Evolutionary conservation across 30 jellyfish, hydroid and myxozoan species (phyloP).

Genomic region (Turritopsis dohrnii): DNA sequence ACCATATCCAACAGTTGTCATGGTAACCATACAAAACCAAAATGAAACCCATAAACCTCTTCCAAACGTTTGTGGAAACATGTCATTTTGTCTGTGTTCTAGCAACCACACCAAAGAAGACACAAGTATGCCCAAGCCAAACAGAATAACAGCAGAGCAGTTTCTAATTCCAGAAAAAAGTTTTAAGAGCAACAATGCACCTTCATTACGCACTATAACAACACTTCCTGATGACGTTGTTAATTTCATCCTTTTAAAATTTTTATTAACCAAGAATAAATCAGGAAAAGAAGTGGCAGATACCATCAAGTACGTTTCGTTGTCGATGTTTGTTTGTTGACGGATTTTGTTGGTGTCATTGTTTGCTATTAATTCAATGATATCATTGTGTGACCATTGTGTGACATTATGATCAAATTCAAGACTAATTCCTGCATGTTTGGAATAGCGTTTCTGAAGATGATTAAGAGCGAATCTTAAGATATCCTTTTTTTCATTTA

Average conservation of each 20-base stretch:
- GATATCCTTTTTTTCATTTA: not conserved
- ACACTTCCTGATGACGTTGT: not conserved
- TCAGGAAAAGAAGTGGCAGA: not conserved
- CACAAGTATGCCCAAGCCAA: not conserved
- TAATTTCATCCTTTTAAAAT: not conserved
- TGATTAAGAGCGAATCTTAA: not conserved
- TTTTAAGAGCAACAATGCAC: not conserved
- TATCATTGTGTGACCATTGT: not conserved
- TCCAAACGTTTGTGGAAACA: conserved; percentile 16
- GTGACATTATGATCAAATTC: not conserved
- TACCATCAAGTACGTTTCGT: not conserved
- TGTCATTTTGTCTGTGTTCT: not conserved
- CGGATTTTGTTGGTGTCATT: not conserved
- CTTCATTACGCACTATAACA: conserved; percentile 12
- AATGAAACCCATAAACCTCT: conserved; percentile 15
- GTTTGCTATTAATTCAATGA: not conserved
- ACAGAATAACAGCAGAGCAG: conserved; percentile 1
- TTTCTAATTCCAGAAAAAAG: conserved; percentile 9
- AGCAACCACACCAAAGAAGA: conserved; percentile 14
- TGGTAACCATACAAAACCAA: conserved; percentile 22
- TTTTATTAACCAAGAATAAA: not conserved
- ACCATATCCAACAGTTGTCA: conserved; percentile 26
- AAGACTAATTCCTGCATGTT: not conserved
- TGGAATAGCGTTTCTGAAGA: not conserved
- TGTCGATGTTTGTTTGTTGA: not conserved